phyloP scores from a whole-genome alignment of 2,797 vertebrate species.

The Sorex maritimensis region DNA sequence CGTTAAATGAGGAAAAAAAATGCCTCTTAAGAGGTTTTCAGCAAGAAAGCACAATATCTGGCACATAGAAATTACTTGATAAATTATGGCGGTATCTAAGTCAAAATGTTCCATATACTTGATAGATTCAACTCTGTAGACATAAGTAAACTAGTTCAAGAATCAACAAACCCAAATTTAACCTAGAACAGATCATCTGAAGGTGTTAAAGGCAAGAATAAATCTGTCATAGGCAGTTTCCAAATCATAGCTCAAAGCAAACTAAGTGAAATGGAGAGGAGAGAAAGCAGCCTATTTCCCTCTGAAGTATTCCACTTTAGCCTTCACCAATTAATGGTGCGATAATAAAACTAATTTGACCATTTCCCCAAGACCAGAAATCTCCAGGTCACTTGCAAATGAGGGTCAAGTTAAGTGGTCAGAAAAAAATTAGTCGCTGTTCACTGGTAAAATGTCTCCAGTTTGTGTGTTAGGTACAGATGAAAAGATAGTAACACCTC shows the following conservation, averaged over 20 bases:
- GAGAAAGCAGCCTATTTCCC: not conserved
- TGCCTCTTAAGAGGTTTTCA: not conserved
- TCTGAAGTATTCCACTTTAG: not conserved
- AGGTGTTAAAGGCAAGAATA: constrained; percentile 2
- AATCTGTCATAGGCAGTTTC: not conserved
- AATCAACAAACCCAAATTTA: constrained; percentile 5
- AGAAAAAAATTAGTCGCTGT: not conserved
- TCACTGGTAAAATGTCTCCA: not conserved
- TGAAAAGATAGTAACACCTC: not conserved
- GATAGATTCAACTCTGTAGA: not conserved
- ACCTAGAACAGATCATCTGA: not conserved
- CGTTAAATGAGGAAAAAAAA: not conserved
- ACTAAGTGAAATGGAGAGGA: constrained; percentile 1
- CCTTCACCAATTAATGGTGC: not conserved
- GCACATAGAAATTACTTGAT: not conserved
- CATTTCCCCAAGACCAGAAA: constrained; percentile 25
- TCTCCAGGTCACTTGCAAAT: not conserved
- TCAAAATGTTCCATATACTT: not conserved
- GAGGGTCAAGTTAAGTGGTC: constrained; percentile 8
- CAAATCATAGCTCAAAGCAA: not conserved
- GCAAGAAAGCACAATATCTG: not conserved
- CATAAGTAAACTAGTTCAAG: not conserved
- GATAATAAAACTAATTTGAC: constrained; percentile 9
- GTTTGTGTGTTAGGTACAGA: not conserved
- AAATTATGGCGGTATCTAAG: not conserved